Evolutionary conservation across 2,888 invertebrate genomes (phyloP).

Genomic region (Schrankia costaestrigalis): DNA sequence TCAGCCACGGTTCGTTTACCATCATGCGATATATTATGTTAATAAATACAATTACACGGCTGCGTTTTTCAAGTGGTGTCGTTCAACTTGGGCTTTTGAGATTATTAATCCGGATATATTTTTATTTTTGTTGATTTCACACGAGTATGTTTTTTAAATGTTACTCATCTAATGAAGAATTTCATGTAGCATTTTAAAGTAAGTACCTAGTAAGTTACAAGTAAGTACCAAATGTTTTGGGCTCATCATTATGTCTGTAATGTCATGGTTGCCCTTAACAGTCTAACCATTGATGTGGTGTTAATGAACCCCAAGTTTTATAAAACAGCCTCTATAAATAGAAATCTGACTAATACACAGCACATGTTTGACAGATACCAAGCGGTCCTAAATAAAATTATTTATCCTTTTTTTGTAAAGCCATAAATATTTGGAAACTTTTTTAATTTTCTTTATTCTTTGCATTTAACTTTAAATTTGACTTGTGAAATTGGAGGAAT

Average conservation of each 20-base stretch:
- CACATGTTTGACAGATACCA: conserved; percentile 58
- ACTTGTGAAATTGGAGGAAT: too few species aligned
- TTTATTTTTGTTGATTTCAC: conserved; percentile 1
- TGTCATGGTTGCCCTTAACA: conserved; percentile 31
- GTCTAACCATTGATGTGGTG: conserved; percentile 40
- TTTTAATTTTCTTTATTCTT: too few species aligned
- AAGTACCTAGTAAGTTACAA: too few species aligned
- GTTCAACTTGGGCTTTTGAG: conserved; percentile 52
- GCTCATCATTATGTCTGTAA: too few species aligned
- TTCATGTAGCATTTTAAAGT: too few species aligned
- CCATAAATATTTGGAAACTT: neutral
- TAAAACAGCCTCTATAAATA: conserved; percentile 61
- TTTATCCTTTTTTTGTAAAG: conserved; percentile 10
- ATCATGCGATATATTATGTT: conserved; percentile 66
- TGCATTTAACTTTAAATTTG: neutral
- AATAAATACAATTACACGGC: conserved; percentile 71
- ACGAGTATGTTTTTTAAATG: neutral
- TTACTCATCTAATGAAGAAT: neutral
- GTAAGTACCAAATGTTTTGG: too few species aligned
- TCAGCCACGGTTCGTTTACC: conserved; percentile 60
- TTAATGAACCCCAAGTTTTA: conserved; percentile 60
- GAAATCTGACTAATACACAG: conserved; percentile 59
- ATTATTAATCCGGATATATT: conserved; percentile 5
- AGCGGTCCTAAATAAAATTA: conserved; percentile 41
- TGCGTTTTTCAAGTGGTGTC: conserved; percentile 52